Evolutionary conservation across 2,113 vertebrate species (phyloP), one percentile per base, ranked within the genome.

Genomic region (Microtus pennsylvanicus): DNA sequence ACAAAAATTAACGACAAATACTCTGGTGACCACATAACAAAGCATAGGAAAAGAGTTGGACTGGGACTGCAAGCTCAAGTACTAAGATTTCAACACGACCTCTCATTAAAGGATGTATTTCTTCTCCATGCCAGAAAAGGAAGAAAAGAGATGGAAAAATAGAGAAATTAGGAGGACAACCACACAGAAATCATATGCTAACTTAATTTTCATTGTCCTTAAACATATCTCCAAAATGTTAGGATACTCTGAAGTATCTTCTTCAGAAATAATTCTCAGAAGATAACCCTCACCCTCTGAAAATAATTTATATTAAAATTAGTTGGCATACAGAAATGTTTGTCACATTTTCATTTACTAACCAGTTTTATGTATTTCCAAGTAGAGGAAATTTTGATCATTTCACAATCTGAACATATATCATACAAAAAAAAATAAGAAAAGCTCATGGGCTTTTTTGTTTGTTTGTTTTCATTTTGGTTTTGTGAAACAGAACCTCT

Each of bases 1-100:
- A 58, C 38, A 97, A 90, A 93, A 96, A 94, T 28, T 80, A 91
- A 75, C 9, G 33, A 75, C 26, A 96, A 89, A 72, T 26, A 94
- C 19, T 91, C 12, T 35, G 45, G 33, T 63, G 33, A 81, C 63
- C 26, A 94, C 52, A 61, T 4, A 72, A 87, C 3, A 65, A 94
- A 96, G 72, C 38, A 22, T 11, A 88, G 94, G 65, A 95, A 94
- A 69, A 74, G 33, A 89, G 33, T 70, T 74, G 69, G 38, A 96
- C 55, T 88, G 72, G 30, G n/a, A 74, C 5, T 74, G 1, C 12
- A 89, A 77, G 90, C n/a, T 45, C 42, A 19, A 82, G 13, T 75
- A 77, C 0, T 47, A 24, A 82, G 17, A 77, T 85, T 91, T 78
- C 69, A 95, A 80, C 24, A n/a, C 16, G 33, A 47, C 80, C 65